Evolutionary conservation across 2,888 invertebrate species (phyloP).

Genomic region (Sarcophaga carnaria): DNA sequence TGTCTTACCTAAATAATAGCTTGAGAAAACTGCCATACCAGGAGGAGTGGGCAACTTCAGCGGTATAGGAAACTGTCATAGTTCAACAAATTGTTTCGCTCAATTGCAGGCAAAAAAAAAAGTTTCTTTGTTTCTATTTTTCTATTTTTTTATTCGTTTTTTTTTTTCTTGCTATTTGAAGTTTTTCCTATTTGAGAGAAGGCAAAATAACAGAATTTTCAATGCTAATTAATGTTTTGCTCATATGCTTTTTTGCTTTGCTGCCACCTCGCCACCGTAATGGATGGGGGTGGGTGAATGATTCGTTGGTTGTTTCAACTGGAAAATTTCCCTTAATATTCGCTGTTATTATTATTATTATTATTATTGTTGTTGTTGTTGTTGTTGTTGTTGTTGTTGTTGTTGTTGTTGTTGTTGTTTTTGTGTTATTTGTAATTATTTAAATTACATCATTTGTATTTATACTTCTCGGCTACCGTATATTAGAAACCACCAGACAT

Average conservation of each 20-base stretch:
- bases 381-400: background rate
- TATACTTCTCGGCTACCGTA: constrained; percentile 60
- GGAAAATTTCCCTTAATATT: constrained; percentile 16
- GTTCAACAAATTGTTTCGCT: background rate
- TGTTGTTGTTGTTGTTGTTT: constrained; percentile 43
- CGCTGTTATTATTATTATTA: background rate
- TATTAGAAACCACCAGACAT: constrained; percentile 47
- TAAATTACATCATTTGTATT: constrained; percentile 78
- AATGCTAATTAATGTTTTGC: constrained; percentile 45
- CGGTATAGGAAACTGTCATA: constrained; percentile 78
- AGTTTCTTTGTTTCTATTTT: background rate
- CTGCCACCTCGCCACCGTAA: too few relatives aligned
- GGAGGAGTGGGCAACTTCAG: constrained; percentile 75
- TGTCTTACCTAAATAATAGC: constrained; percentile 69
- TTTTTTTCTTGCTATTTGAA: constrained; percentile 49
- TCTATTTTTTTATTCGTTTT: background rate
- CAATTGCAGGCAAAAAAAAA: background rate
- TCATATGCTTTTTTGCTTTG: background rate
- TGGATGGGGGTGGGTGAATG: background rate
- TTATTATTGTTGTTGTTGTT: too few relatives aligned
- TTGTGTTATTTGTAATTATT: constrained; percentile 76
- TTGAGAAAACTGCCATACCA: constrained; percentile 76
- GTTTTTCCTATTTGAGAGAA: constrained; percentile 16
- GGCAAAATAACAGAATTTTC: constrained; percentile 50
- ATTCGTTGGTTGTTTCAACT: constrained; percentile 6